Conservation (phyloP, 2,113 vertebrate species). For the Sapajus apella region DNA sequence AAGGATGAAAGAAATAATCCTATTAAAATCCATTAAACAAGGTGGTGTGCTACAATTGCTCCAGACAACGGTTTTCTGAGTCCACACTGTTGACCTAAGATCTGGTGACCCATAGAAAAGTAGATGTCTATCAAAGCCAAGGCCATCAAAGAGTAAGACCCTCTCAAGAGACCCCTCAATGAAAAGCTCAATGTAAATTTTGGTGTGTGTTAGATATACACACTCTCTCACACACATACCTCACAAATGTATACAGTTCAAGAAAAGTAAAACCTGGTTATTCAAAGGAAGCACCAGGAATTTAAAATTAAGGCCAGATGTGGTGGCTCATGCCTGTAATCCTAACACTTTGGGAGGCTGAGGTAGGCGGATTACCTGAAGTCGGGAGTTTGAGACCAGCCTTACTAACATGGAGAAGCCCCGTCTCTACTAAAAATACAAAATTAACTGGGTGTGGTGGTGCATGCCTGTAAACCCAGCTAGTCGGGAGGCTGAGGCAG, state of each 20-base stretch:
- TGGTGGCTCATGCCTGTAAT: too few species aligned
- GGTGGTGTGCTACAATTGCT: background rate
- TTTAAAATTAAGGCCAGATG: background rate
- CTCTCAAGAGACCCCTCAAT: background rate
- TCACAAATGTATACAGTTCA: background rate
- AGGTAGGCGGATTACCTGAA: too few species aligned
- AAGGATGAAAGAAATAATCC: background rate
- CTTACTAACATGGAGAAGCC: too few species aligned
- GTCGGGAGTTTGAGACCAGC: too few species aligned
- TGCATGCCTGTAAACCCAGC: too few species aligned
- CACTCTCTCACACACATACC: accelerated
- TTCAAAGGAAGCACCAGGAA: background rate
- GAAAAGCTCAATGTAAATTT: background rate
- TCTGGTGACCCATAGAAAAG: background rate
- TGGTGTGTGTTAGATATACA: background rate
- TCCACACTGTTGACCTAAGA: background rate
- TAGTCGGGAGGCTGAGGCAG: too few species aligned
- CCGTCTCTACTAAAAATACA: too few species aligned
- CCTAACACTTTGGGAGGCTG: too few species aligned
- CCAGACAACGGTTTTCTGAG: background rate
- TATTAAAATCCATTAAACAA: background rate
- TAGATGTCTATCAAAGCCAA: background rate
- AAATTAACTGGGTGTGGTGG: too few species aligned
- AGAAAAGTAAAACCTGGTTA: background rate
- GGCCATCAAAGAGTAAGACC: too few species aligned